Conservation (phyloP, 2,797 vertebrate species). For the Loris lydekkerianus region DNA sequence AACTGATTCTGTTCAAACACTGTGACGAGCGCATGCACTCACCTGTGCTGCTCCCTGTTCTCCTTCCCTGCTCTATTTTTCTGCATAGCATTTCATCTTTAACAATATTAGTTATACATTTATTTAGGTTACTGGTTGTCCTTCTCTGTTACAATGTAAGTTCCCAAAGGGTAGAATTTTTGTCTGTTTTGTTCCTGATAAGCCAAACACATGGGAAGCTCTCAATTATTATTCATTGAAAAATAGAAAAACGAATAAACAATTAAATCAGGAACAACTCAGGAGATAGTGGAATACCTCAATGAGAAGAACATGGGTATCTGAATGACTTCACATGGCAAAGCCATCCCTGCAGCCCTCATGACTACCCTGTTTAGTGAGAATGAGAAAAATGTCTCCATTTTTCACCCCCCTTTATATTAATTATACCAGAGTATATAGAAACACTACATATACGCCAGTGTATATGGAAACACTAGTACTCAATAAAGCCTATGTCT, state of each 20-base stretch:
- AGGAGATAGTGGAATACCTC: not conserved
- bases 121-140: not conserved
- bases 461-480: not conserved
- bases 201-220: not conserved
- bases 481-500: not conserved
- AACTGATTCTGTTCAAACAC: not conserved
- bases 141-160: not conserved
- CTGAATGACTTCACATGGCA: not conserved
- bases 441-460: not conserved
- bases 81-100: not conserved
- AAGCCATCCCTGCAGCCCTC: not conserved
- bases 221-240: not conserved
- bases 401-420: not conserved
- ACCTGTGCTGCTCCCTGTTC: not conserved
- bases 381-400: conserved; percentile 9
- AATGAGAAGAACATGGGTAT: not conserved
- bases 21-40: accelerated
- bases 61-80: not conserved
- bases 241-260: not conserved
- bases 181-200: not conserved
- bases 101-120: not conserved
- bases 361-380: not conserved
- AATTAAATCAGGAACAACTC: not conserved
- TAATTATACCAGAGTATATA: not conserved
- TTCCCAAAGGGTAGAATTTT: conserved; percentile 24